phyloP scores from a whole-genome alignment of 1,140 invertebrate genomes.

The Drosophila biarmipes region DNA sequence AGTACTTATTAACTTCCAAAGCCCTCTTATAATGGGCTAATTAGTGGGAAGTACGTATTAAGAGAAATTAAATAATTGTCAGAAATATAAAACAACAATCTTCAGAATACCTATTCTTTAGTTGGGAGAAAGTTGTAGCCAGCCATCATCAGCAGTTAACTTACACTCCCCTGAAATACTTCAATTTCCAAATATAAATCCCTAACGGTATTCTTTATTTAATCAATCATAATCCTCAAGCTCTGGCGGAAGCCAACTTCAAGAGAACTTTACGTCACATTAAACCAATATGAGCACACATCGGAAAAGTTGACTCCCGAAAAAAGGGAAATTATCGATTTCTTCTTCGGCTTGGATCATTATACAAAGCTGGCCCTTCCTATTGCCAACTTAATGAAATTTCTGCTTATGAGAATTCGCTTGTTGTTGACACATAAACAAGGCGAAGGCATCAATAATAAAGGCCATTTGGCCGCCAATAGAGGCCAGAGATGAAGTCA shows the following conservation, averaged over 20 bases:
- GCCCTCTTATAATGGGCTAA: constrained; percentile 12
- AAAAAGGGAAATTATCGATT: constrained; percentile 33
- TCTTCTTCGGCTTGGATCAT: constrained; percentile 31
- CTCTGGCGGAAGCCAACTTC: background rate
- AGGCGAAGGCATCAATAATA: constrained; percentile 76
- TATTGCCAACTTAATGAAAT: constrained; percentile 76
- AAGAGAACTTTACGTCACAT: constrained; percentile 41
- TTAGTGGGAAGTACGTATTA: background rate
- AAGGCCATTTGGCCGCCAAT: constrained; percentile 63
- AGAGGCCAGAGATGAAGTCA: constrained; percentile 61
- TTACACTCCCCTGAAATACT: no score
- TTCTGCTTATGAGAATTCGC: constrained; percentile 79
- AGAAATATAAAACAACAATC: background rate
- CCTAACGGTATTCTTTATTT: constrained; percentile 13
- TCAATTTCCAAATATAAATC: no score
- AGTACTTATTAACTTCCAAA: constrained; percentile 57
- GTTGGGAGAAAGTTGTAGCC: no score
- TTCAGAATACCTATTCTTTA: no score
- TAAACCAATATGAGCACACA: constrained; percentile 21
- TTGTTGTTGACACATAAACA: constrained; percentile 83
- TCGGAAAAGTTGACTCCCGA: constrained; percentile 22
- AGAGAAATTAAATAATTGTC: background rate
- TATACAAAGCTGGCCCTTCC: constrained; percentile 47
- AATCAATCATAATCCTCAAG: constrained; percentile 32
- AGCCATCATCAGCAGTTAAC: no score